Conservation (phyloP, 2,113 vertebrate species). For the Bothrops jararaca region DNA sequence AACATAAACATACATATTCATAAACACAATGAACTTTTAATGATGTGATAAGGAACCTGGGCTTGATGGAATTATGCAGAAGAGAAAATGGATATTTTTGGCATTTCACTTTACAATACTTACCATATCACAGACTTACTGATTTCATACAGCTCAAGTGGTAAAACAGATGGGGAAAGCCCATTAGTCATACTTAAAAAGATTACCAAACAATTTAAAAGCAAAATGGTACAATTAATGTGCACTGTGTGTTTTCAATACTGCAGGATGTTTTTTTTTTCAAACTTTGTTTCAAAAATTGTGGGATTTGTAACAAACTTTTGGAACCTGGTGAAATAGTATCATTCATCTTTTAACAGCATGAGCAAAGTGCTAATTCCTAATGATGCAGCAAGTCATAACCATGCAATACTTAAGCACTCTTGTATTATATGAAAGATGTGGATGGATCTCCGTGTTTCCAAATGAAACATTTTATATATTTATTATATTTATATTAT, state of each 20-base stretch:
- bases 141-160: not conserved
- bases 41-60: not conserved
- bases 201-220: not conserved
- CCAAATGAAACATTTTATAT: constrained; percentile 47
- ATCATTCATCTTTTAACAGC: constrained; percentile 38
- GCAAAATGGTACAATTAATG: not conserved
- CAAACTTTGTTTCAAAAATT: not conserved
- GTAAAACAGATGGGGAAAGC: not conserved
- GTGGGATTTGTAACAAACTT: constrained; percentile 29
- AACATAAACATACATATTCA: not conserved
- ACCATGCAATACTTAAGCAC: constrained; percentile 4
- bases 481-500: too few relatives aligned
- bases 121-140: not conserved
- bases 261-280: constrained; percentile 16
- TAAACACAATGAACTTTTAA: not conserved
- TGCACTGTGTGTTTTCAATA: not conserved
- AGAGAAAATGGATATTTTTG: not conserved
- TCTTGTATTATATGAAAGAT: constrained; percentile 42
- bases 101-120: not conserved
- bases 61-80: not conserved
- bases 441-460: constrained; percentile 19
- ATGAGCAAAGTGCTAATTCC: constrained; percentile 34
- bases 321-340: constrained; percentile 4
- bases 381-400: constrained; percentile 51
- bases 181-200: not conserved